A percentile compares a stretch with the other conserved stretches of the same genome.
Evolutionary conservation across 37 sponge, comb jelly and placozoan genomes (phyloP).

Genomic region (Diacarnus erythraeanus): DNA sequence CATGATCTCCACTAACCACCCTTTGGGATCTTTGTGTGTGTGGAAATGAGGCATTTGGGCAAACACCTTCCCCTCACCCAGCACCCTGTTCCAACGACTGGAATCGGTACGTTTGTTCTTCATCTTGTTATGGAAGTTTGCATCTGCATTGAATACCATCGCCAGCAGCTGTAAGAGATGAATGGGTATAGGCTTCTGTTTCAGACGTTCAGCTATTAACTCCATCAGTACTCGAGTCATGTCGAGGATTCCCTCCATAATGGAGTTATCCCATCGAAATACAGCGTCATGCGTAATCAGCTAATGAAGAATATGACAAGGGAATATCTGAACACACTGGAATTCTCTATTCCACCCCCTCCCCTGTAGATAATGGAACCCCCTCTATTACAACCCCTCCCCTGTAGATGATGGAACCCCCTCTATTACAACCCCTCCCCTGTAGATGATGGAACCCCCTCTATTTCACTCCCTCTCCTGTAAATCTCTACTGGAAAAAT

Average conservation of each 20-base stretch:
- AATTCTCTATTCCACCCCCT: no score
- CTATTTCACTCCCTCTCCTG: no score
- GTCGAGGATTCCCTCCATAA: constrained; percentile 87
- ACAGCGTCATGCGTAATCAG: constrained; percentile 86
- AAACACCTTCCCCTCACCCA: constrained; percentile 33
- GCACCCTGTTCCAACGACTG: constrained; percentile 19
- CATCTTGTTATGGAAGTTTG: constrained; percentile 69
- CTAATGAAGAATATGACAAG: no score
- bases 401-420: no score
- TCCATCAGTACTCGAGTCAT: constrained; percentile 79
- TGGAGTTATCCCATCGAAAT: constrained; percentile 79
- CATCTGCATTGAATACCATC: constrained; percentile 70
- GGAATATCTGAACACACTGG: no score
- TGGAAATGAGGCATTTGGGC: constrained; percentile 56
- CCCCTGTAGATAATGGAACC: no score
- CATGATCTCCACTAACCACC: constrained; percentile 84
- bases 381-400: no score
- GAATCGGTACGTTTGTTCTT: constrained; percentile 31
- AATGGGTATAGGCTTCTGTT: constrained; percentile 62
- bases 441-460: no score
- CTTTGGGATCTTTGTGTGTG: constrained; percentile 73
- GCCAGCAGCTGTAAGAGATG: constrained; percentile 66
- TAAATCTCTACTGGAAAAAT: no score
- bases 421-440: no score
- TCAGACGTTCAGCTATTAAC: constrained; percentile 76